Evolutionary conservation across 2,113 vertebrate genomes (phyloP).

Genomic region (Equus przewalskii): DNA sequence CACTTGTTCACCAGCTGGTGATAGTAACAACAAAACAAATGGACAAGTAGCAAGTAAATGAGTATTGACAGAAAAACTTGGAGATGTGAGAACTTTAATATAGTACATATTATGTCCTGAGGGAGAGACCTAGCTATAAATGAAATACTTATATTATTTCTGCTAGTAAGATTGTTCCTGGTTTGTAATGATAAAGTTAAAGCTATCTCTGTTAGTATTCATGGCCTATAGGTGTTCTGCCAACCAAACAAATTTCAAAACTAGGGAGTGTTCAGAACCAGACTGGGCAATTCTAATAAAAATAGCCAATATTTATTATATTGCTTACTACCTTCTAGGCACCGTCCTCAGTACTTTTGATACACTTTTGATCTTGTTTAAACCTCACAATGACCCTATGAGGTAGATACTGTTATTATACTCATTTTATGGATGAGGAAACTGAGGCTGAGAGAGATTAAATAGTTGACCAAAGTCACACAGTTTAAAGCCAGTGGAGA

Average conservation of each 20-base stretch:
- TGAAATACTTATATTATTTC: background rate
- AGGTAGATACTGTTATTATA: background rate
- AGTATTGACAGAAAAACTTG: background rate
- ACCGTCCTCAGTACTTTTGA: background rate
- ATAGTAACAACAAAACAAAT: background rate
- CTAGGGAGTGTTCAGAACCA: background rate
- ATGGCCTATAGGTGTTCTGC: background rate
- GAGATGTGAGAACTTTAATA: background rate
- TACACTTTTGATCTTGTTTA: conserved; percentile 1
- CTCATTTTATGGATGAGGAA: conserved; percentile 36
- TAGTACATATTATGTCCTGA: background rate
- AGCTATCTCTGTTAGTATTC: background rate
- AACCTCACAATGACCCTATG: background rate
- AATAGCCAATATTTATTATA: background rate
- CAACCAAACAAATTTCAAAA: background rate
- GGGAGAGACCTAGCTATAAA: background rate
- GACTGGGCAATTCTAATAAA: background rate
- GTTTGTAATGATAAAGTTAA: conserved; percentile 11
- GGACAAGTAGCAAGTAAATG: background rate
- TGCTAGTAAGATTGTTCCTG: background rate
- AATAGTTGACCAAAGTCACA: background rate
- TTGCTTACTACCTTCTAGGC: background rate
- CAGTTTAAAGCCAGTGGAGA: background rate
- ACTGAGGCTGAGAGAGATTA: background rate
- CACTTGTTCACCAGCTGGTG: background rate